phyloP scores from a whole-genome alignment of 2,797 vertebrate genomes.

The Mormyrops attenuatus region DNA sequence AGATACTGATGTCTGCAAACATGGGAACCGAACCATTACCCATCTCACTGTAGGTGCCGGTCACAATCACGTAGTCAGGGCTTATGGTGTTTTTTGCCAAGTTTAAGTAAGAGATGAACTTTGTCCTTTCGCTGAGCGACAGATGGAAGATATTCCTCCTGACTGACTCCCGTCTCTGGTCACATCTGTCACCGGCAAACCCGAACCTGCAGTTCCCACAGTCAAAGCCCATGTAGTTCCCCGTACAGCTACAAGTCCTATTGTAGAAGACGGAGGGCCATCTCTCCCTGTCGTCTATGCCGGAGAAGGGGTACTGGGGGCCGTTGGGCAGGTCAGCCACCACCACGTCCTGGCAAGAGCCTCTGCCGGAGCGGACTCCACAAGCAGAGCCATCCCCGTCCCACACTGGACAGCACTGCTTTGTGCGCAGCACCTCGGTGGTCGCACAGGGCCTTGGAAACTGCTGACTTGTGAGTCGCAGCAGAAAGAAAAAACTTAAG shows the following conservation, averaged over 20 bases:
- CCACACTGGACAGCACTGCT: slow-evolving; percentile 85
- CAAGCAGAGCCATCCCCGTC: slow-evolving; percentile 76
- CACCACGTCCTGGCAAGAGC: slow-evolving; percentile 68
- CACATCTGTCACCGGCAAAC: slow-evolving; percentile 68
- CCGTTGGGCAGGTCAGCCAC: slow-evolving; percentile 66
- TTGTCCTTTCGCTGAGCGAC: slow-evolving; percentile 65
- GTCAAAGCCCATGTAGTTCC: slow-evolving; percentile 82
- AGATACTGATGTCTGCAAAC: slow-evolving; percentile 73
- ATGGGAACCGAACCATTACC: slow-evolving; percentile 72
- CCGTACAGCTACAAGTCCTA: slow-evolving; percentile 74
- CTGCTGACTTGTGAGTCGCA: slow-evolving; percentile 51
- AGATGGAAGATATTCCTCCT: slow-evolving; percentile 79
- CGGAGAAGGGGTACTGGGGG: slow-evolving; percentile 79
- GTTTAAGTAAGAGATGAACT: slow-evolving; percentile 81
- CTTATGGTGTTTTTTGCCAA: slow-evolving; percentile 77
- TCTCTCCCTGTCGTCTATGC: slow-evolving; percentile 82
- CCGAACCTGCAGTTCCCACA: slow-evolving; percentile 84
- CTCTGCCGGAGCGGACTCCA: slow-evolving; percentile 72
- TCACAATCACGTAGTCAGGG: slow-evolving; percentile 75
- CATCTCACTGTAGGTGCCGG: slow-evolving; percentile 77
- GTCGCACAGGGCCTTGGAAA: slow-evolving; percentile 80
- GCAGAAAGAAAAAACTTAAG: slow-evolving; percentile 43
- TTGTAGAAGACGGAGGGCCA: slow-evolving; percentile 91
- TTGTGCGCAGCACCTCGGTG: slow-evolving; percentile 55
- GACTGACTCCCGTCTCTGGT: slow-evolving; percentile 58